Base-by-base conservation (phyloP, 2,888 invertebrate genomes). In the Drosophila atripex region DNA sequence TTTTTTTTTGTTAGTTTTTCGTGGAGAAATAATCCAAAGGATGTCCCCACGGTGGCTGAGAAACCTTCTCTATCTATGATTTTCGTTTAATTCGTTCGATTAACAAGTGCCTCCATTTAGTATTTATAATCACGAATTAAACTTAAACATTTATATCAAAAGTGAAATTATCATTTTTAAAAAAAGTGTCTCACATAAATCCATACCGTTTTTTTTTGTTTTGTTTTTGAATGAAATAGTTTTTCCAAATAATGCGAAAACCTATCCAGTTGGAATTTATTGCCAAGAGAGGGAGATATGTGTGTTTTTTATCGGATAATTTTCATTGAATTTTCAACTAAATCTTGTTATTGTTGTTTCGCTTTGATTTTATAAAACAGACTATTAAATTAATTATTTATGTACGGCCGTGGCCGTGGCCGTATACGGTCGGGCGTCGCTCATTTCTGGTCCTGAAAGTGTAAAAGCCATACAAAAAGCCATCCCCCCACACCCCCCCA, bases 301-400 rank as follows among this genome's bases (percentile, higher is more conserved):
- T 23, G 21, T 23, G 4, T 16, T 35, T 46, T 59, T 46, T 21
- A 46, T 3, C 21, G 16, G 28, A 23, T 39, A 38, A 41, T 61
- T 18, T 30, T 30, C 46, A 47, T 61, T 39, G 16, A 39, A 61
- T 60, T 60, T 61, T 61, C 3, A 30, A 23, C 45, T 38, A 68
- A 66, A 64, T 66, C 30, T 30, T 9, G 30, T 46, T 68, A n/a
- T 18, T n/a, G 21, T 12, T 41, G 41, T 25, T 23, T 30, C n/a
- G 21, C 30, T 57, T 53, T 57, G 53, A 53, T 53, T 21, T 9
- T 16, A 30, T 53, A 16, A 32, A 63, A 43, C 23, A 8, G 16
- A 28, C 32, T 45, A 54, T 64, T 53, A 23, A 68, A 68, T 64
- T 30, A 64, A 64, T 54, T 39, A 54, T 68, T 68, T 68, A 38